Evolutionary conservation across 92 coral and sea anemone species (phyloP).

Genomic region (Montipora capitata): DNA sequence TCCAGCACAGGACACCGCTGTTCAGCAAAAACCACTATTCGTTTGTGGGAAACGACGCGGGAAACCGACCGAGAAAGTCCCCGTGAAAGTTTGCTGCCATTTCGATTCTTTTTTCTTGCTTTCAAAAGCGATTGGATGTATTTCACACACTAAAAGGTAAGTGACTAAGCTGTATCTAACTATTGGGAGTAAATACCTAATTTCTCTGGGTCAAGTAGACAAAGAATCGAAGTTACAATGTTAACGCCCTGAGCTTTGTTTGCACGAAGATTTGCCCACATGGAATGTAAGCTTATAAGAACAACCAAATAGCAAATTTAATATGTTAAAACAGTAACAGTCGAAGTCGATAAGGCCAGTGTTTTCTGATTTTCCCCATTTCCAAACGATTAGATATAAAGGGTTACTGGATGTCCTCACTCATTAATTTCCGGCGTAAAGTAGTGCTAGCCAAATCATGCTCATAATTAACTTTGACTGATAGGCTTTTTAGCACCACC

Average conservation of each 20-base stretch:
- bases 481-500: slow-evolving; percentile 25
- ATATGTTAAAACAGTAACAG: slow-evolving; percentile 21
- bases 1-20: slow-evolving; percentile 6
- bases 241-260: slow-evolving; percentile 2
- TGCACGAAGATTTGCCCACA: slow-evolving; percentile 29
- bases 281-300: slow-evolving; percentile 25
- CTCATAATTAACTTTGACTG: slow-evolving; percentile 20
- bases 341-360: slow-evolving; percentile 36
- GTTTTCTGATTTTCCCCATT: slow-evolving; percentile 28
- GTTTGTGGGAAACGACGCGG: neutral
- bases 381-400: slow-evolving; percentile 10
- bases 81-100: neutral
- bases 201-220: slow-evolving; percentile 27
- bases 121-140: slow-evolving; percentile 20
- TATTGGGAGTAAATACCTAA: slow-evolving; percentile 23
- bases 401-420: slow-evolving; percentile 31
- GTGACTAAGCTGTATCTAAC: slow-evolving; percentile 23
- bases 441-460: slow-evolving; percentile 25
- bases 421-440: slow-evolving; percentile 9
- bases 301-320: slow-evolving; percentile 19
- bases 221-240: slow-evolving; percentile 12
- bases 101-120: slow-evolving; percentile 6
- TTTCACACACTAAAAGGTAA: slow-evolving; percentile 20
- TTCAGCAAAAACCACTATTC: slow-evolving; percentile 26
- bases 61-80: slow-evolving; percentile 7